Evolutionary conservation across 2,797 vertebrate species (phyloP).

Genomic region (Leptodactylus fallax): DNA sequence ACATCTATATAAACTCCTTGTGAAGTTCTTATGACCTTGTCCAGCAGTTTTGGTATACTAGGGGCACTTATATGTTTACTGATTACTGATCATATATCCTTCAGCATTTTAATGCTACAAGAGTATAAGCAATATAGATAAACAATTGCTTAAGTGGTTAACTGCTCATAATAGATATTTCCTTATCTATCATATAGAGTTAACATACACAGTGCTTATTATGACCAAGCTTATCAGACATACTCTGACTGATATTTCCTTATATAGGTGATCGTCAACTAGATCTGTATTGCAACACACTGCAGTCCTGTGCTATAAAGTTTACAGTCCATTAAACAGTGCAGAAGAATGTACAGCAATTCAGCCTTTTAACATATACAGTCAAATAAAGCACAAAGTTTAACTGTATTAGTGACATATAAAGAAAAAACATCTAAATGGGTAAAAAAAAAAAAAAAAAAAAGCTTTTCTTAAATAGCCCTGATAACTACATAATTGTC

Average conservation of each 20-base stretch:
- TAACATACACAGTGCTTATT: not conserved
- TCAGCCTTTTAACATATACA: not conserved
- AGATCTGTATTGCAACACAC: not conserved
- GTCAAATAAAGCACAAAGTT: not conserved
- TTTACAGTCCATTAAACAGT: not conserved
- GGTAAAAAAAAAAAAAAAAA: slow-evolving; percentile 4
- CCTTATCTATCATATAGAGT: too few relatives aligned
- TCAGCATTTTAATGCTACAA: not conserved
- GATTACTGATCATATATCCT: not conserved
- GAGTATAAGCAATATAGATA: not conserved
- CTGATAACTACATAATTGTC: slow-evolving; percentile 12
- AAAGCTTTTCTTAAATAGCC: slow-evolving; percentile 10
- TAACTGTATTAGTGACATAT: not conserved
- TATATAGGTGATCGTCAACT: not conserved
- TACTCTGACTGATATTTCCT: not conserved
- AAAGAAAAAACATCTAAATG: not conserved
- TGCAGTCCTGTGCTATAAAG: not conserved
- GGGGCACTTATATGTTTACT: not conserved
- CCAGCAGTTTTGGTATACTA: not conserved
- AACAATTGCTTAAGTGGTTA: not conserved
- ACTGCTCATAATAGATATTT: not conserved
- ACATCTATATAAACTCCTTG: too few relatives aligned
- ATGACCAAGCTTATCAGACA: not conserved
- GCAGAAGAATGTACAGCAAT: not conserved
- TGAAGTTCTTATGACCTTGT: not conserved